These are phyloP conservation scores for Sinocyclocheilus maitianheensis DNA, from an alignment of 2,113 vertebrate species.

Conservation along the genomic window DNA sequence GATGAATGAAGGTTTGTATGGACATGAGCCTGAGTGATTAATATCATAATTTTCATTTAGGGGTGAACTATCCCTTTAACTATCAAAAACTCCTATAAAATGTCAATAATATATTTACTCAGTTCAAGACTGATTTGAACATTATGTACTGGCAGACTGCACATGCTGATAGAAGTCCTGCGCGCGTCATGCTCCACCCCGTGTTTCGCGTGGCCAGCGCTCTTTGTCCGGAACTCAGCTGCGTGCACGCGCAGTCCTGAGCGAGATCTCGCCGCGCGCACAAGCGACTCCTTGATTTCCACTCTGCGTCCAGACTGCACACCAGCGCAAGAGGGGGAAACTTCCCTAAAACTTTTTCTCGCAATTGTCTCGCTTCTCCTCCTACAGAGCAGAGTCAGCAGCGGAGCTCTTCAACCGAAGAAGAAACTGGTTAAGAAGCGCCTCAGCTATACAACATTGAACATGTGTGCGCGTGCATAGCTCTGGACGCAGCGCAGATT, in stretches of 20 bases:
- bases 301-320: slow-evolving; percentile 54
- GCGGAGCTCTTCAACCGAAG: neutral
- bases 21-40: no score
- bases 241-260: slow-evolving; percentile 59
- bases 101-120: neutral
- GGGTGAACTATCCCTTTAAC: neutral
- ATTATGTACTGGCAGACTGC: neutral
- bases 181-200: slow-evolving; percentile 73
- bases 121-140: neutral
- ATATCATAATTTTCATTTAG: no score
- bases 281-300: slow-evolving; percentile 49
- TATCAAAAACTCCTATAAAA: neutral
- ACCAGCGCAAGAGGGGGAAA: slow-evolving; percentile 5
- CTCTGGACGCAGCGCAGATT: slow-evolving; percentile 1
- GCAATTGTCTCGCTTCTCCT: neutral
- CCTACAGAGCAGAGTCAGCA: neutral
- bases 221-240: slow-evolving; percentile 73
- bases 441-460: neutral
- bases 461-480: slow-evolving; percentile 16
- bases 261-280: slow-evolving; percentile 52
- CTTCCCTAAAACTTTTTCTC: slow-evolving; percentile 26
- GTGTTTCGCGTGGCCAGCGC: slow-evolving; percentile 67
- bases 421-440: neutral
- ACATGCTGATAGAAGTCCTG: slow-evolving; percentile 34
- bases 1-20: no score